Evolutionary conservation across 2,888 invertebrate species (phyloP).

Genomic region (Allacma fusca): DNA sequence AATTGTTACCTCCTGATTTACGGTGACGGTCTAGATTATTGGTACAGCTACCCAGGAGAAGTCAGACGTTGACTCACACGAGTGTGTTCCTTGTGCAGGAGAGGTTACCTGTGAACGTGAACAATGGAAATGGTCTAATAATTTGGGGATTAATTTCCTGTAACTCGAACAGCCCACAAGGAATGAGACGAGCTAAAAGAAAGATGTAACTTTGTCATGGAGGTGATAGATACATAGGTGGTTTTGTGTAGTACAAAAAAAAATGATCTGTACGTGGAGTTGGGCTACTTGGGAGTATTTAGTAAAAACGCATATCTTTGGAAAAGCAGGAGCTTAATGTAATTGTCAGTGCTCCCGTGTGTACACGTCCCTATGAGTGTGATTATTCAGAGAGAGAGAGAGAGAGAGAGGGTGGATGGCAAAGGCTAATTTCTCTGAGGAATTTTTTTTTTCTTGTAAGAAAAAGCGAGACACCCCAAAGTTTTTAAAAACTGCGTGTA

Average conservation of each 20-base stretch:
- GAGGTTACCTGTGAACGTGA: not conserved
- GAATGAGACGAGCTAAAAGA: not conserved
- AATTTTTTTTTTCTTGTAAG: not conserved
- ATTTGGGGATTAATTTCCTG: not conserved
- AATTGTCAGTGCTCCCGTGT: too few species aligned
- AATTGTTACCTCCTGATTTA: not conserved
- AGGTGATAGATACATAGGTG: too few species aligned
- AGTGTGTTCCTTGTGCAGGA: not conserved
- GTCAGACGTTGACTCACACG: not conserved
- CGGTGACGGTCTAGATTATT: not conserved
- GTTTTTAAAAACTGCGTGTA: not conserved
- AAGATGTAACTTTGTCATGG: not conserved
- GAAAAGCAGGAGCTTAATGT: too few species aligned
- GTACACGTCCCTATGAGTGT: too few species aligned
- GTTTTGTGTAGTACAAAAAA: too few species aligned
- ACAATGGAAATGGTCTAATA: constrained; percentile 2
- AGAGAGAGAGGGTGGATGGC: too few species aligned
- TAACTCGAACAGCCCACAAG: not conserved
- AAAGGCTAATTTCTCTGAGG: not conserved
- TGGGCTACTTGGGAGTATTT: too few species aligned
- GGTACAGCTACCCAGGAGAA: too few species aligned
- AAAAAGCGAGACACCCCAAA: not conserved
- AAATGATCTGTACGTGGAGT: too few species aligned
- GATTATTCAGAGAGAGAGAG: too few species aligned
- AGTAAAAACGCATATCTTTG: too few species aligned